Conservation (phyloP, 2,888 invertebrate genomes). For the Marronus borbonicus region DNA sequence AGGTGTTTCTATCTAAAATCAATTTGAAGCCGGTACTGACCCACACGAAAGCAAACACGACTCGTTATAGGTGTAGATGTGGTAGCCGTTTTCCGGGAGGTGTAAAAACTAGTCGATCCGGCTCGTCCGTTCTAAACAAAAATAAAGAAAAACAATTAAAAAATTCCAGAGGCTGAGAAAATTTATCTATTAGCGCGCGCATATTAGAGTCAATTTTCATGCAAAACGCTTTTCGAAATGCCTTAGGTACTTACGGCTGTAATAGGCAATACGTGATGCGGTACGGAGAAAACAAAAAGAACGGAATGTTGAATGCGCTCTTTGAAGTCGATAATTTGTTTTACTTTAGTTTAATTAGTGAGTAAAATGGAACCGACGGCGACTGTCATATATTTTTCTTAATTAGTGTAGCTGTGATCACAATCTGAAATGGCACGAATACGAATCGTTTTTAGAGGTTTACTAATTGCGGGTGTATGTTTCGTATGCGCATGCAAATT, state of each 20-base stretch:
- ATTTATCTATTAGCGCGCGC: slow-evolving; percentile 27
- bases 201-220: slow-evolving; percentile 36
- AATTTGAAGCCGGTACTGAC: slow-evolving; percentile 28
- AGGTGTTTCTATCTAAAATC: slow-evolving; percentile 42
- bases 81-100: slow-evolving; percentile 30
- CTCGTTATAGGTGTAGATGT: slow-evolving; percentile 18
- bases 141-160: slow-evolving; percentile 26
- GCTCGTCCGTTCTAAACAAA: neutral
- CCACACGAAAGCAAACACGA: slow-evolving; percentile 27
- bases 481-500: slow-evolving; percentile 23
- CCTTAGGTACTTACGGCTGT: slow-evolving; percentile 6
- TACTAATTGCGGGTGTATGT: slow-evolving; percentile 9
- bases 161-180: slow-evolving; percentile 34
- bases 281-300: neutral
- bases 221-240: slow-evolving; percentile 47
- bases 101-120: slow-evolving; percentile 23
- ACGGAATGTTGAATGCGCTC: slow-evolving; percentile 35
- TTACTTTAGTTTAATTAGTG: slow-evolving; percentile 52
- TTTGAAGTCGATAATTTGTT: slow-evolving; percentile 53
- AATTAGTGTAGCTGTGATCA: slow-evolving; percentile 30
- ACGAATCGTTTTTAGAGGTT: neutral
- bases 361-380: slow-evolving; percentile 25
- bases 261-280: neutral
- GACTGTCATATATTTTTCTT: slow-evolving; percentile 26
- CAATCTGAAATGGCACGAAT: neutral